phyloP scores from a whole-genome alignment of 2,113 vertebrate species.

The Athene noctua region DNA sequence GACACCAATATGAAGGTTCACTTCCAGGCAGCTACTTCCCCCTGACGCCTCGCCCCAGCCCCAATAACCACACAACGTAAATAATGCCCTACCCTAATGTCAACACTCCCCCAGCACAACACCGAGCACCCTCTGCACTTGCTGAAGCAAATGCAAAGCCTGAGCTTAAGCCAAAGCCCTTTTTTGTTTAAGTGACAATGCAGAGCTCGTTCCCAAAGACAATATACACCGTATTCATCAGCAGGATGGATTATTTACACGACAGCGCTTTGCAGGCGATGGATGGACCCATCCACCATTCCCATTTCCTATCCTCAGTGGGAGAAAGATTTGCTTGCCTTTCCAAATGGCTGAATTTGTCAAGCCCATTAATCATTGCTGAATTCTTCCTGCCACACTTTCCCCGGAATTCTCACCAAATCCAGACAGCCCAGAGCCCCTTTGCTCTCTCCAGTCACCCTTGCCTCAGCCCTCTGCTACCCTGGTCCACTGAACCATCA shows the following conservation, averaged over 20 bases:
- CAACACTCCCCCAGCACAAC: not conserved
- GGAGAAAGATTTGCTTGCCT: not conserved
- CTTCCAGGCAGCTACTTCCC: not conserved
- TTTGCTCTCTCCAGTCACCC: not conserved
- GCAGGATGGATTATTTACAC: not conserved
- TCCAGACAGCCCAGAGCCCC: not conserved
- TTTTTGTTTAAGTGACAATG: not conserved
- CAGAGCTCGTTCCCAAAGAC: not conserved
- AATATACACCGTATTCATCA: not conserved
- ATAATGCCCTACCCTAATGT: not conserved
- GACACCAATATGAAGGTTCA: not conserved
- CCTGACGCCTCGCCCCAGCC: not conserved
- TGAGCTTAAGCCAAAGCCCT: not conserved
- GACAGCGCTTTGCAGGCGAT: not conserved
- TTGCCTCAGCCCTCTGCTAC: not conserved
- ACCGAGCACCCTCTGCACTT: not conserved
- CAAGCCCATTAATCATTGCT: not conserved
- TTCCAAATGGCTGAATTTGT: not conserved
- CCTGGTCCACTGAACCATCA: not conserved
- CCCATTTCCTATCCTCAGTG: not conserved
- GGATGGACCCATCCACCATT: not conserved
- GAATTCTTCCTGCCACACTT: not conserved
- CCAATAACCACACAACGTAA: rapidly evolving
- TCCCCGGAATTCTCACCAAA: not conserved
- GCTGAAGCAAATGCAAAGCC: rapidly evolving